phyloP scores from a whole-genome alignment of 1,140 invertebrate genomes.

The Tachypleus tridentatus region DNA sequence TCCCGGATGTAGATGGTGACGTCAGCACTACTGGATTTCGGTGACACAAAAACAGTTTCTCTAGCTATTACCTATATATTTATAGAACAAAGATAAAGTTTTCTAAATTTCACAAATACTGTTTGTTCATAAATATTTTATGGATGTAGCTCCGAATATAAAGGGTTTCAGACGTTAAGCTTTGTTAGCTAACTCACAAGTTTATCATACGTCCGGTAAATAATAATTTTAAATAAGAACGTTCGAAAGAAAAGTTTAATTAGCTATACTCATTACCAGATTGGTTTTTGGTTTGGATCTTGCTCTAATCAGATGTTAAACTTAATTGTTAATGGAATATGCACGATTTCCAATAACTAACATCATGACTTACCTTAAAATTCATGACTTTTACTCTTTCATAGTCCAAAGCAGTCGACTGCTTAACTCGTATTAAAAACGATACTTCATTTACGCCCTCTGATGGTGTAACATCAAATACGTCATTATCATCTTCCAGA shows the following conservation, averaged over 20 bases:
- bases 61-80: slow-evolving; percentile 20
- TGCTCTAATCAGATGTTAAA: too few species aligned
- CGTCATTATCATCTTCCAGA: slow-evolving; percentile 60
- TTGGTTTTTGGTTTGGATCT: too few species aligned
- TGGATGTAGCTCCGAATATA: too few species aligned
- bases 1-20: slow-evolving; percentile 76
- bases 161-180: too few species aligned
- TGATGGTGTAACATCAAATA: slow-evolving; percentile 79
- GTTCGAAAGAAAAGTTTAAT: too few species aligned
- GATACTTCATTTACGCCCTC: slow-evolving; percentile 83
- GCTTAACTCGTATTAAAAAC: slow-evolving; percentile 77
- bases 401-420: slow-evolving; percentile 65
- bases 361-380: slow-evolving; percentile 27
- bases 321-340: too few species aligned
- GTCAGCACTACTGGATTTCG: slow-evolving; percentile 50
- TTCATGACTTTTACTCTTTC: slow-evolving; percentile 51
- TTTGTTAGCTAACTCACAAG: too few species aligned
- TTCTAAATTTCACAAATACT: slow-evolving; percentile 5
- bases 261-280: too few species aligned
- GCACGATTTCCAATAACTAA: too few species aligned
- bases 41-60: slow-evolving; percentile 17
- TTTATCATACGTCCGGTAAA: too few species aligned
- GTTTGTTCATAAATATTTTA: background rate
- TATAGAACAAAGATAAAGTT: too few species aligned
- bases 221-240: too few species aligned